Evolutionary conservation across 2,888 invertebrate species (phyloP), one percentile per base, ranked within the genome.

Genomic region (Polydrusus cervinus): DNA sequence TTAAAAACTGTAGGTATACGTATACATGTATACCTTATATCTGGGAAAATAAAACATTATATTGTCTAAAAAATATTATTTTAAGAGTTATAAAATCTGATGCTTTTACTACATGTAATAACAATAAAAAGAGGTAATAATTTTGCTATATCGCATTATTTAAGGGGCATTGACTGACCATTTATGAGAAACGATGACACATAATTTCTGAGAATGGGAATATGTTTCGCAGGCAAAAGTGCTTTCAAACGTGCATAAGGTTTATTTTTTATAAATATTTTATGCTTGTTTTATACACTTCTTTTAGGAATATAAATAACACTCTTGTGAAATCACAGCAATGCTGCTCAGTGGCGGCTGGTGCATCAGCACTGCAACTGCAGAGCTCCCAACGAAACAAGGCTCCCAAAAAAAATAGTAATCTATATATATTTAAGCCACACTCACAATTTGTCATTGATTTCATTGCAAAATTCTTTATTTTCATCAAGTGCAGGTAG

Each of bases 151-250:
- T 18, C 57, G 57, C 57, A 60, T 60, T 60, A 60, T 60, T 60
- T 38, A 14, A 60, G 38, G 57, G 57, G 14, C 57, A 60, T 38
- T 60, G 57, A 60, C 57, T 60, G 57, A 60, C 57, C 57, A 60
- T 60, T 38, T 60, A 55, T 60, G 18, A 16, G 18, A 38, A 60
- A 60, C 16, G 57, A 60, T 60, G 57, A 60, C 57, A 60, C 38
- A 60, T 14, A 60, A 60, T 38, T 60, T 60, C 57, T 18, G 57
- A 34, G 57, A 60, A 60, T 18, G 34, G 16, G 11, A n/a, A 53
- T 38, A 60, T 38, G 16, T 38, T 60, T 40, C 11, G 57, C 57
- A 3, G 34, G 16, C 16, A 60, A 38, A 60, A 60, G 2, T 60
- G 57, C 57, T 60, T 60, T 60, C 38, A 60, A 60, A 60, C 38